Base-by-base conservation (phyloP, 1,140 invertebrate genomes). In the Wiebesia pumilae region DNA sequence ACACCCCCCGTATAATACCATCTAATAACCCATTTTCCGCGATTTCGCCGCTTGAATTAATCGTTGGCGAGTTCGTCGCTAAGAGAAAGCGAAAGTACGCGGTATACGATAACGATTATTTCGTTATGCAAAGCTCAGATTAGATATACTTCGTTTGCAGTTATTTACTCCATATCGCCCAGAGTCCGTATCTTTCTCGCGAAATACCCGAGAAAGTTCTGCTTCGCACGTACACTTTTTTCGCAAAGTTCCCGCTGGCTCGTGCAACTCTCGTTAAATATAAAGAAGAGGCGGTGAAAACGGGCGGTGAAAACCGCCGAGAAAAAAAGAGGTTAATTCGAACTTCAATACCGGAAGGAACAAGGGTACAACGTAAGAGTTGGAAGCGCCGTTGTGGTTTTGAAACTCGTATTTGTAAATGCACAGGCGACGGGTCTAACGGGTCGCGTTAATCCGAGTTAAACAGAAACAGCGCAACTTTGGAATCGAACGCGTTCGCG, bases 201-300 rank as follows among this genome's bases (percentile, higher is more conserved):
- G 51, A 54, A 54, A 54, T 19, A 16, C 51, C 51, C 58, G 58
- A 62, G 71, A 89, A 69, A 73, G 14, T 77, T 47, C 47, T 51
- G 75, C 30, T n/a, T 78, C 27, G 38, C 75, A 62, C 58, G 58
- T 62, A 62, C 1, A 10, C 4, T 62, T 62, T 21, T 62, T 62
- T 21, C 3, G 51, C 51, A 54, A 54, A 14, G 58, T 24, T 62
- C 24, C 24, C 58, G 27, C 58, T 62, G 58, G 58, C 24, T 27
- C 27, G 51, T 27, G 58, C 54, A 58, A 21, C 54, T 58, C 54
- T 21, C 54, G 19, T 21, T 10, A 58, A 58, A 58, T 21, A 16
- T 19, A 58, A 62, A 27, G 24, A 62, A 3, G 58, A 62, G 10
- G 58, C 21, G 58, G 27, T 27, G 27, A 27, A 27, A 27, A 62